phyloP scores from a whole-genome alignment of 2,113 vertebrate species.

The Hiodon tergisus region DNA sequence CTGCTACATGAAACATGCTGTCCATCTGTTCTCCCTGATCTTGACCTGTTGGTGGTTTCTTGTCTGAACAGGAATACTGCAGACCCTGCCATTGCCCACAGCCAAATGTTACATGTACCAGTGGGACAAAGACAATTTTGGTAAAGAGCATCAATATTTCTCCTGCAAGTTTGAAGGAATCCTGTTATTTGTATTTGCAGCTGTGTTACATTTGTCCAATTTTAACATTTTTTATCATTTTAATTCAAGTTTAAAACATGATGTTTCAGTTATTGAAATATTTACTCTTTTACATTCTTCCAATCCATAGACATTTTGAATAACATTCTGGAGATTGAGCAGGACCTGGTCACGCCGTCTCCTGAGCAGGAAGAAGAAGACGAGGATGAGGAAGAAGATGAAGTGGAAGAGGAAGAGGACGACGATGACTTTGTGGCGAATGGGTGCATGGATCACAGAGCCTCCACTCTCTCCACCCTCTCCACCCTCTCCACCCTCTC shows the following conservation, averaged over 20 bases:
- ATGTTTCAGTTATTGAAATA: neutral
- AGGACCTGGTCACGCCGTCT: conserved; percentile 41
- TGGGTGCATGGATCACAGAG: conserved; percentile 47
- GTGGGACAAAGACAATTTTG: conserved; percentile 94
- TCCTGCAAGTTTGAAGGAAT: neutral
- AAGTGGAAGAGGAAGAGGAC: conserved; percentile 59
- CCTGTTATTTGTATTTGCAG: conserved; percentile 6
- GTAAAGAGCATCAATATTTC: conserved; percentile 55
- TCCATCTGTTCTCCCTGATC: neutral
- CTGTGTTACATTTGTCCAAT: too few relatives aligned
- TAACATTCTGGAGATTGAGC: conserved; percentile 76
- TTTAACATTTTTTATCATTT: neutral
- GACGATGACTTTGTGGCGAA: conserved; percentile 53
- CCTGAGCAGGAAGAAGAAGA: conserved; percentile 40
- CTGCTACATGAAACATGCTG: neutral
- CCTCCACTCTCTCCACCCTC: conserved; percentile 56
- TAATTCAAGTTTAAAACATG: neutral
- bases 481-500: conserved; percentile 60
- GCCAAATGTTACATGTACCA: conserved; percentile 82
- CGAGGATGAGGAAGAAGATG: conserved; percentile 56
- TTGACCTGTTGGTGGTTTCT: neutral
- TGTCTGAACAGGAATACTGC: conserved; percentile 59
- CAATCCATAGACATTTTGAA: conserved; percentile 74
- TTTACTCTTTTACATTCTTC: neutral
- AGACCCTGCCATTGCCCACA: conserved; percentile 73